A percentile compares a stretch with the other conserved stretches of the same genome.
phyloP scores from a whole-genome alignment of 2,888 invertebrate genomes.

The Nephrotoma flavescens region DNA sequence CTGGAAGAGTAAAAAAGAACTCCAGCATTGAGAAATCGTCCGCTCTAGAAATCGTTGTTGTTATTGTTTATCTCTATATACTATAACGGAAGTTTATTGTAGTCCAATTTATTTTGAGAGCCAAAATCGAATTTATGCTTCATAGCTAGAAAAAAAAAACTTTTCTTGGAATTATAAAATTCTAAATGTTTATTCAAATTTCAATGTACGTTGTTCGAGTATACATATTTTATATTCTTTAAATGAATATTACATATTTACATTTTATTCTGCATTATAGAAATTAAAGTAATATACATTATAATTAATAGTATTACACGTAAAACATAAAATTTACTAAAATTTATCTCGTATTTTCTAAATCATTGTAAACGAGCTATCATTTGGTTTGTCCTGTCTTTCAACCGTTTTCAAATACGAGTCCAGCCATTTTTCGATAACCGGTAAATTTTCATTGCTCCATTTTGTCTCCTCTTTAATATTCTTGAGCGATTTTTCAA shows the following conservation, averaged over 20 bases:
- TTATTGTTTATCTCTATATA: too few relatives aligned
- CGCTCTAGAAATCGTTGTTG: too few relatives aligned
- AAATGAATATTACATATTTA: not conserved
- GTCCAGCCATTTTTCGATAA: slow-evolving; percentile 58
- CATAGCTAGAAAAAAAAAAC: too few relatives aligned
- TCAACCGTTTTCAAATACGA: slow-evolving; percentile 31
- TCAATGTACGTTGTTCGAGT: too few relatives aligned
- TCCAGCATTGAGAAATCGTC: too few relatives aligned
- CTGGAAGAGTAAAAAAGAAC: too few relatives aligned
- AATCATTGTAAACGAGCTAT: not conserved
- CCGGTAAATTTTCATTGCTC: slow-evolving; percentile 59
- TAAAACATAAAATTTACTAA: not conserved
- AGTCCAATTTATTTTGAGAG: too few relatives aligned
- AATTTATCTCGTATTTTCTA: not conserved
- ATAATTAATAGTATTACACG: not conserved
- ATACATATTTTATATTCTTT: not conserved
- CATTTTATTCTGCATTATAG: not conserved
- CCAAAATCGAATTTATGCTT: too few relatives aligned
- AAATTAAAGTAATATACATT: not conserved
- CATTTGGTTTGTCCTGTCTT: not conserved
- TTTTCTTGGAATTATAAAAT: too few relatives aligned
- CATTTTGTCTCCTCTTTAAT: slow-evolving; percentile 62
- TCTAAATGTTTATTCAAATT: too few relatives aligned
- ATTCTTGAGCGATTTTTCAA: slow-evolving; percentile 55
- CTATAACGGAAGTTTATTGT: too few relatives aligned